Conservation (phyloP, 1,140 invertebrate species). For the Leguminivora glycinivorella region DNA sequence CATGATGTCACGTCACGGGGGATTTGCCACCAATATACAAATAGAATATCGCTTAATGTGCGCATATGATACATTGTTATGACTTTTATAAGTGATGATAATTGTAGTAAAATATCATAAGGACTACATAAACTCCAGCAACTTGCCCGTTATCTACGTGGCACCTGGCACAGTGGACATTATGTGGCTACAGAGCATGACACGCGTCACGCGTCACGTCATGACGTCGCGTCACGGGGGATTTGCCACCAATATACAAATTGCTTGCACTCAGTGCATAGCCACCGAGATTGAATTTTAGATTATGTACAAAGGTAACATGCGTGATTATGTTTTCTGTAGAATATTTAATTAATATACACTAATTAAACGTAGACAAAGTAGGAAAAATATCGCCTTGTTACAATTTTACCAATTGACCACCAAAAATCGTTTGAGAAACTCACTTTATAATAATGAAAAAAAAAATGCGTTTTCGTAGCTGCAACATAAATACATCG, state of each 20-base stretch:
- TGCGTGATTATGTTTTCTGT: background rate
- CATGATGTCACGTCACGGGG: background rate
- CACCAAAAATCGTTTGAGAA: too few relatives aligned
- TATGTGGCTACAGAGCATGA: background rate
- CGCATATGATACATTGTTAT: too few relatives aligned
- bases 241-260: background rate
- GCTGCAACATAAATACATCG: too few relatives aligned
- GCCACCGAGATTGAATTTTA: background rate
- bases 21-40: background rate
- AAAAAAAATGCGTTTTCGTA: too few relatives aligned
- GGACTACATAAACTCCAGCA: background rate
- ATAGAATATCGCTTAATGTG: too few relatives aligned
- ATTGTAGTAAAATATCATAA: too few relatives aligned
- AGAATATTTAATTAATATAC: too few relatives aligned
- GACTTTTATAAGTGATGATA: too few relatives aligned
- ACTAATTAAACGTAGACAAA: too few relatives aligned
- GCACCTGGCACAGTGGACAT: background rate
- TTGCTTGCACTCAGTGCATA: background rate
- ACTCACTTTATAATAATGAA: too few relatives aligned
- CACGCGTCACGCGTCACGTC: background rate
- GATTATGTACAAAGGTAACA: background rate
- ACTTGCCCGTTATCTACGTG: background rate
- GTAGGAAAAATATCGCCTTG: too few relatives aligned
- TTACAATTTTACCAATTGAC: too few relatives aligned
- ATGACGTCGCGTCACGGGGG: conserved; percentile 5